Evolutionary conservation across 2,797 vertebrate species (phyloP).

Genomic region (Chelonia mydas): DNA sequence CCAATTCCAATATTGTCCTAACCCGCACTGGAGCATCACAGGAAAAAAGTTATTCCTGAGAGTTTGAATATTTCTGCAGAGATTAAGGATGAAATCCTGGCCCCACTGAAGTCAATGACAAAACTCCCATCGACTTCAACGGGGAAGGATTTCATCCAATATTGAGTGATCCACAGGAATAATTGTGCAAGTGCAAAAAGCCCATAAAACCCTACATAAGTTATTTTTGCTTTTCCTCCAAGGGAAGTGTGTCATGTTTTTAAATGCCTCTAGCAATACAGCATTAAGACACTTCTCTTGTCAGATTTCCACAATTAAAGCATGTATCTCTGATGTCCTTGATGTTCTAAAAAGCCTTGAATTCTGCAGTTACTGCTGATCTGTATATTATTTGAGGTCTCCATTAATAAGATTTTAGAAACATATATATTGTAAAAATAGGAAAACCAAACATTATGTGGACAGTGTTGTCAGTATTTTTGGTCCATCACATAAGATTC

Average conservation of each 20-base stretch:
- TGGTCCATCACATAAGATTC: neutral
- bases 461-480: neutral
- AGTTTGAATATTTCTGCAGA: neutral
- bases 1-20: neutral
- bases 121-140: neutral
- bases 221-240: conserved; percentile 8
- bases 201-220: neutral
- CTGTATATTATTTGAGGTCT: conserved; percentile 22
- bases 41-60: neutral
- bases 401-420: neutral
- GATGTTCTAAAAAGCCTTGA: neutral
- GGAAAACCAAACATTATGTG: conserved; percentile 23
- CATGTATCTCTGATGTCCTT: neutral
- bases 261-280: conserved; percentile 13
- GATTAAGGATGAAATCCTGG: conserved; percentile 1
- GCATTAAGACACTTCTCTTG: neutral
- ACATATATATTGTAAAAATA: neutral
- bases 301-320: conserved; percentile 30
- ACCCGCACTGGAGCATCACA: neutral
- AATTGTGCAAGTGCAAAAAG: neutral
- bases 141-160: neutral
- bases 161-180: neutral
- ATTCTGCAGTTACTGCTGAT: neutral
- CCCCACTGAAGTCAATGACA: neutral
- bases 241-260: neutral